These are phyloP conservation scores for Kryptopterus vitreolus DNA, from an alignment of 2,797 vertebrate species.

Conservation along the genomic window DNA sequence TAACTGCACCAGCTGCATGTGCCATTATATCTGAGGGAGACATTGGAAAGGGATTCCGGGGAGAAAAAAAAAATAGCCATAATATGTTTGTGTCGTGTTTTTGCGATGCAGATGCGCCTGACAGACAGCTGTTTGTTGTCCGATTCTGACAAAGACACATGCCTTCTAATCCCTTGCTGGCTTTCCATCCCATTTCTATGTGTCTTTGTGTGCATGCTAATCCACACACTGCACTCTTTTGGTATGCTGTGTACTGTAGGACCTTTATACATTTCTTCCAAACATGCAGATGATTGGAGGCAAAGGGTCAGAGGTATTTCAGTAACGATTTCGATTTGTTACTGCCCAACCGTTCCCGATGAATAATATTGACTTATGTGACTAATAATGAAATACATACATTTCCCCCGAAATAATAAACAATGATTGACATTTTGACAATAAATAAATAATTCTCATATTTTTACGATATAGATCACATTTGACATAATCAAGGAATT, in stretches of 20 bases:
- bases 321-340: background rate
- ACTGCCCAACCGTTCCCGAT: background rate
- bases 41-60: background rate
- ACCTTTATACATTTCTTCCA: background rate
- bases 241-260: background rate
- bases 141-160: background rate
- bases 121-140: background rate
- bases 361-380: no score
- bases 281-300: background rate
- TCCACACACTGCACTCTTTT: background rate
- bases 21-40: constrained; percentile 15
- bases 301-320: background rate
- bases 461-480: background rate
- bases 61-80: background rate
- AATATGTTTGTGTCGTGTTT: background rate
- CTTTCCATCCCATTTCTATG: background rate
- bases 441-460: background rate
- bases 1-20: constrained; percentile 43
- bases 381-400: background rate
- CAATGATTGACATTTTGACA: background rate
- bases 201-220: background rate
- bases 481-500: no score
- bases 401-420: background rate
- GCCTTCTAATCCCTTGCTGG: background rate
- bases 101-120: background rate